Conservation (phyloP, 2,113 vertebrate species). For the Candoia aspera region DNA sequence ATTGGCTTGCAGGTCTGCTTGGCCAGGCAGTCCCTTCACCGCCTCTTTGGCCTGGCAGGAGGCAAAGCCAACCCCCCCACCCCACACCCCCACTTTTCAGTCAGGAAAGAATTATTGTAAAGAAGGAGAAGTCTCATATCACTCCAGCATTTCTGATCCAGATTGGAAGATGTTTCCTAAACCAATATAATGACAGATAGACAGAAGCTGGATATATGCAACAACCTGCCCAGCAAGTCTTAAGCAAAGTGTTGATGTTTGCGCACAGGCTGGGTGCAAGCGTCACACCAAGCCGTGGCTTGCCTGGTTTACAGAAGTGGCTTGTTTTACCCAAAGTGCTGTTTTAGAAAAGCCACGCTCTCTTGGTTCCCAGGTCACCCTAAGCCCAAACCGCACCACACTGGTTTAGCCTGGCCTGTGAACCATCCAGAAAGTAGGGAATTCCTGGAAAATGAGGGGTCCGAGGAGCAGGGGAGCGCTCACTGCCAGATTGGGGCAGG, state of each 20-base stretch:
- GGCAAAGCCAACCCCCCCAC: not conserved
- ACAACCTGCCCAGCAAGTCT: not conserved
- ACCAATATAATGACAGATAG: not conserved
- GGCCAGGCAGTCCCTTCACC: not conserved
- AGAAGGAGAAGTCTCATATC: not conserved
- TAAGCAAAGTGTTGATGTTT: not conserved
- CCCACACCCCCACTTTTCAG: not conserved
- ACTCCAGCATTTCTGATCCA: not conserved
- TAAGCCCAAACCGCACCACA: not conserved
- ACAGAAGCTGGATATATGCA: not conserved
- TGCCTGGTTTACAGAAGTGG: not conserved
- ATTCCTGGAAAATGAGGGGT: not conserved
- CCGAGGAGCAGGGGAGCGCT: not conserved
- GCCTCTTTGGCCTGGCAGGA: not conserved
- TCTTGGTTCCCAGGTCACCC: not conserved
- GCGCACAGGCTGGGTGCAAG: not conserved
- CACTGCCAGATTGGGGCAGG: not conserved
- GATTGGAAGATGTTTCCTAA: not conserved
- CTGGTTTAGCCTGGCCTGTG: not conserved
- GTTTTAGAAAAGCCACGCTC: not conserved
- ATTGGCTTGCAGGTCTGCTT: not conserved
- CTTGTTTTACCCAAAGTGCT: not conserved
- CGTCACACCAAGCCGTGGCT: not conserved
- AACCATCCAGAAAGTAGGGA: not conserved
- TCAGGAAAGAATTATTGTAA: not conserved